Evolutionary conservation across 2,113 vertebrate species (phyloP), one percentile per base, ranked within the genome.

Genomic region (Sinocyclocheilus maitianheensis): DNA sequence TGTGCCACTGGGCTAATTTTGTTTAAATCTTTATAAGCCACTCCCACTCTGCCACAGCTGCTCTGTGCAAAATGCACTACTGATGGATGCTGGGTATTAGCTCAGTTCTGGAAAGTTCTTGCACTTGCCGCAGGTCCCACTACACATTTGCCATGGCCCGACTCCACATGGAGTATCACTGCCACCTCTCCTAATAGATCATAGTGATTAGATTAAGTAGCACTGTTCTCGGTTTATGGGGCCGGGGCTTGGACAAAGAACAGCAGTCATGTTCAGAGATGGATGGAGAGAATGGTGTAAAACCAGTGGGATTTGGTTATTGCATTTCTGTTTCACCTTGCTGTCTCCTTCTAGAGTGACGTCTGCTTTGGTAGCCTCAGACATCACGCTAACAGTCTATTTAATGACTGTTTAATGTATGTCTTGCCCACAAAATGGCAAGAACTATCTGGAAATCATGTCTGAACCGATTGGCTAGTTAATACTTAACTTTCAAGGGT

Each of bases 81-180:
- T 90, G 89, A 90, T 90, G 67, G 79, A 88, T 88, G 87, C 63
- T 75, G 74, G 51, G 69, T 75, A 84, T 86, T 85, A 88, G 34
- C 77, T 80, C 63, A 46, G 63, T 67, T 78, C 63, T 26, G 74
- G 71, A 81, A 72, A 14, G 48, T 72, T 43, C 67, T 80, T 81
- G 26, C 26, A 12, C 63, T 55, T 34, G 75, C 40, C 16, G 14
- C 43, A 60, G 26, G 60, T 77, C 62, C 51, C 16, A 40, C 18
- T 71, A 34, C 77, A 69, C 80, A 85, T 84, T 74, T 89, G 84
- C 77, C 78, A 48, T 63, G 79, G 46, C 53, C 85, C 65, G 80
- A 72, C 60, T 85, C 80, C 69, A 77, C 18, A 12, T 2, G 24
- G 58, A 81, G 81, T 34, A 84, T 86, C 71, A 77, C 60, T 86